Base-by-base conservation (phyloP, 2,888 invertebrate species). In the Crioceris asparagi region DNA sequence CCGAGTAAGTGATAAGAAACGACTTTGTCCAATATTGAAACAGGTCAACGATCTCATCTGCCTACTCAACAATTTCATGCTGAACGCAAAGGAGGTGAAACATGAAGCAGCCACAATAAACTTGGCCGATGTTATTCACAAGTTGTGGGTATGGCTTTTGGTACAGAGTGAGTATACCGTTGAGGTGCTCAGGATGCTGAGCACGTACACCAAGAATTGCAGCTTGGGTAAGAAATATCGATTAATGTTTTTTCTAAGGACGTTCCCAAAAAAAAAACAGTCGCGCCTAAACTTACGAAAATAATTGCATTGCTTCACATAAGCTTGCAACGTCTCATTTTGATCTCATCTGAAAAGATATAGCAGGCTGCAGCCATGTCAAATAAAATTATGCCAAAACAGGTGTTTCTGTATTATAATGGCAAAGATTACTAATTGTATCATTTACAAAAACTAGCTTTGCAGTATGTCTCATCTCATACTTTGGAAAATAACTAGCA, bases 71-170 rank as follows among this genome's bases (percentile, higher is more conserved):
- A 76, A 77, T 54, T 69, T 72, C 39, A 70, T 79, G 69, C 54
- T 70, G 31, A 68, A 71, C 11, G 71, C 71, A 51, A 47, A 50
- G 2, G 40, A 61, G 1, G 73, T 74, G 1, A 81, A 81, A 54
- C 67, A 67, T 14, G 60, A 62, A 19, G 69, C 74, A 17, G 71
- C 72, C 0, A 66, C 69, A 16, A 62, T 68, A 25, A 72, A 72
- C 35, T 55, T 79, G 17, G 69, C 75, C 1, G 69, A 74, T 43
- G 66, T 75, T 1, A 54, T 79, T 8, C 74, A 74, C 52, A 74
- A 77, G 46, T 61, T 80, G 48, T 81, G 81, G 80, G 66, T 71
- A 2, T 80, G 80, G 79, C 72, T 75, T 50, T 70, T 70, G 54
- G 65, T 74, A 49, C 73, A 73, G 16, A 73, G 72, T 33, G 61